A percentile compares a stretch with the other conserved stretches of the same genome.
Conservation (phyloP, 2,797 vertebrate genomes). For the Sebastes goodei region DNA sequence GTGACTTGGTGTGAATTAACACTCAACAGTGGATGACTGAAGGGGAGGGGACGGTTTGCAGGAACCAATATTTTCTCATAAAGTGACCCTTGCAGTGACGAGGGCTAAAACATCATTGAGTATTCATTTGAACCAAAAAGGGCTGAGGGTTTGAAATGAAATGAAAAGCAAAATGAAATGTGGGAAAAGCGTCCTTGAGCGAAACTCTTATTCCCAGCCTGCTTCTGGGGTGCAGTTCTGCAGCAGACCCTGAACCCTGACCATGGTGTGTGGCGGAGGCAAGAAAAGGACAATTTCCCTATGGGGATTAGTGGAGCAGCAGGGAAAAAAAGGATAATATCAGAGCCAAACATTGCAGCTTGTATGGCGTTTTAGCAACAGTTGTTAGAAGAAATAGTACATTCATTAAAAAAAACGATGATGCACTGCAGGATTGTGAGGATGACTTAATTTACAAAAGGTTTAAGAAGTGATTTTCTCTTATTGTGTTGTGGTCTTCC, state of each 20-base stretch:
- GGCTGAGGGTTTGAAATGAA: conserved; percentile 9
- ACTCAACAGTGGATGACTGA: neutral
- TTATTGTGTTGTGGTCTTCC: neutral
- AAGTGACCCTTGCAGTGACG: neutral
- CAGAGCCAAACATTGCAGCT: neutral
- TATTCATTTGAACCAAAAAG: conserved; percentile 11
- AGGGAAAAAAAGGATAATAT: neutral
- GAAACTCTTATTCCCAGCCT: neutral
- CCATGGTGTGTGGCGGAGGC: neutral
- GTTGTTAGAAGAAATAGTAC: neutral
- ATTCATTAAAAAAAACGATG: neutral
- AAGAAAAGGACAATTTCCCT: neutral
- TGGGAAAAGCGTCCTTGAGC: neutral
- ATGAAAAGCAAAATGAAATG: neutral
- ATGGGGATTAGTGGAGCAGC: neutral
- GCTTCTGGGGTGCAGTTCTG: neutral
- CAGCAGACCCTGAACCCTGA: conserved; percentile 14
- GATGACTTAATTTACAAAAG: neutral
- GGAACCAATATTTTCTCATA: neutral
- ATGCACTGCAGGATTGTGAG: neutral
- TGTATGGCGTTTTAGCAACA: neutral
- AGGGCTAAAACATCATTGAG: neutral
- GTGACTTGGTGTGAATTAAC: neutral
- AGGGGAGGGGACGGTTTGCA: neutral
- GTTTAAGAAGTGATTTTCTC: neutral